These are phyloP conservation scores for Benthosema pterotum DNA, from an alignment of 2,797 vertebrate genomes.

Conservation along the genomic window DNA sequence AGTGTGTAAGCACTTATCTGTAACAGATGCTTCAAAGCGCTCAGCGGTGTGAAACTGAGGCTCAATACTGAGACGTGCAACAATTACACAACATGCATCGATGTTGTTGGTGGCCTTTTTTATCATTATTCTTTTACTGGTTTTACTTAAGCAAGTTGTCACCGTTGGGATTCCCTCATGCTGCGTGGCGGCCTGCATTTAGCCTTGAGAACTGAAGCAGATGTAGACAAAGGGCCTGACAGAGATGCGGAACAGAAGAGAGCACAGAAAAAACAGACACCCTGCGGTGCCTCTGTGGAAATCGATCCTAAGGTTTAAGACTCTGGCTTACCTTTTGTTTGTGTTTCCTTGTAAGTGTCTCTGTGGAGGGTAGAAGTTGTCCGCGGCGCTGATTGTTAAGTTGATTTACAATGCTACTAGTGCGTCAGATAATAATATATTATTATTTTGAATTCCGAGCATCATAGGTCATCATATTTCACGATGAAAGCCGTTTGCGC, in stretches of 20 bases:
- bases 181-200: conserved; percentile 67
- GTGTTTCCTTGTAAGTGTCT: conserved; percentile 70
- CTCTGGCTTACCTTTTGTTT: conserved; percentile 70
- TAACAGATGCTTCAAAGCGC: conserved; percentile 63
- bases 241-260: conserved; percentile 66
- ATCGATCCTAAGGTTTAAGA: conserved; percentile 75
- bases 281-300: conserved; percentile 71
- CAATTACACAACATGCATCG: conserved; percentile 34
- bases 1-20: conserved; percentile 54
- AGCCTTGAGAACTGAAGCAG: conserved; percentile 75
- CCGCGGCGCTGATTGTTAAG: conserved; percentile 33
- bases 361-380: conserved; percentile 46
- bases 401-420: conserved; percentile 32
- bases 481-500: too few species aligned
- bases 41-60: conserved; percentile 41
- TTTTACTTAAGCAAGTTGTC: conserved; percentile 61
- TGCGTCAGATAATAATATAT: neutral
- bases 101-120: conserved; percentile 28
- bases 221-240: conserved; percentile 75
- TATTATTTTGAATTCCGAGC: neutral
- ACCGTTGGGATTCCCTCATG: conserved; percentile 41
- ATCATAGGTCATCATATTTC: too few species aligned
- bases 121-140: conserved; percentile 27
- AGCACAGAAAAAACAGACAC: conserved; percentile 68
- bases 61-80: conserved; percentile 30